Evolutionary conservation across 2,797 vertebrate genomes (phyloP), one percentile per base, ranked within the genome.

Genomic region (Xerus rutilus): DNA sequence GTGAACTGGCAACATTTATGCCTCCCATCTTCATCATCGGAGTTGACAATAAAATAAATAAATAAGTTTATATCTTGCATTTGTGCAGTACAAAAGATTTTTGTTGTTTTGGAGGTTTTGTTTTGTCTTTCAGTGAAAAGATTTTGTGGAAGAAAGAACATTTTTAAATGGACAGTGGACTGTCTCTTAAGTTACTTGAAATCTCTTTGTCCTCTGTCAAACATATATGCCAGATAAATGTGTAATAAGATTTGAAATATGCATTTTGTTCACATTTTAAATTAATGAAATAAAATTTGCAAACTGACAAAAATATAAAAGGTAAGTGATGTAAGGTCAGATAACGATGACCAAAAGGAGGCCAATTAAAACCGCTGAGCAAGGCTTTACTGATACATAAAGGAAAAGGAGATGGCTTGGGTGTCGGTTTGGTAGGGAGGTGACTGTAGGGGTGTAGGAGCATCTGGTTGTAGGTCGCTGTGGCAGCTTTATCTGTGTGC

Each of bases 271-370:
- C 62, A 89, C 73, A 78, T 96, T 96, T 95, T 93, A 97, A 97
- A 65, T 96, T 96, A 96, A 96, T 96, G 5, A 97, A 98, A 98
- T 98, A 98, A 98, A 98, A 52, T 82, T 59, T 92, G 62, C 47
- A 69, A 96, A 45, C 73, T 96, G 77, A 83, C 84, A 39, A 39
- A 39, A 39, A 39, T 39, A 39, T 39, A 39, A 39, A 39, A 39
- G 39, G 39, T 39, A 39, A 39, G 39, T 39, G 39, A 39, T 39
- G 39, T 39, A 39, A 39, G 39, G 39, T 39, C 39, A 39, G 39
- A 39, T 39, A 39, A 39, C 3, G 39, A 39, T 39, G 39, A 39
- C 39, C 39, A 39, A 39, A 39, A 39, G 39, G 39, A 39, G 39
- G 39, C 39, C 39, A 39, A 39, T 39, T 39, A 39, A 39, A 39